These are phyloP conservation scores for Stictocephala bisonia DNA, from an alignment of 2,888 invertebrate genomes.

Conservation along the genomic window DNA sequence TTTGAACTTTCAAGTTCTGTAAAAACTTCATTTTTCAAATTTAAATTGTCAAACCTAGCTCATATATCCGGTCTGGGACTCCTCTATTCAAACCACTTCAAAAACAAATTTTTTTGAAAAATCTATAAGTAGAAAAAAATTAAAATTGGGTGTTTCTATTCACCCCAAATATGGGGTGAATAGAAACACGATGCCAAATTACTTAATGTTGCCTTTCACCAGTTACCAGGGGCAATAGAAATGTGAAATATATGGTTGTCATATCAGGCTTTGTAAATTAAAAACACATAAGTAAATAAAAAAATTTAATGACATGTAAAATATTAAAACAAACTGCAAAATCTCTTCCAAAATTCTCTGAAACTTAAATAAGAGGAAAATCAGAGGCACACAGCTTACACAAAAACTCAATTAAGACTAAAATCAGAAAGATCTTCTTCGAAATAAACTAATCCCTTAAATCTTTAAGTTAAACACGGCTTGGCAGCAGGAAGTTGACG, in stretches of 20 bases:
- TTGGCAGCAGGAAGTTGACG: conserved; percentile 16
- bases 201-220: background rate
- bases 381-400: conserved; percentile 11
- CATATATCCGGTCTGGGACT: conserved; percentile 32
- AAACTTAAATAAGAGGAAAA: background rate
- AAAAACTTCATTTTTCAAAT: background rate
- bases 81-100: background rate
- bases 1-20: background rate
- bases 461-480: conserved; percentile 11
- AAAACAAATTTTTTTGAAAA: background rate
- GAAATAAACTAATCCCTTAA: conserved; percentile 19
- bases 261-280: conserved; percentile 5
- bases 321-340: background rate
- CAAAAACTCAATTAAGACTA: conserved; percentile 1
- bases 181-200: conserved; percentile 33
- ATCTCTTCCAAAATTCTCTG: background rate
- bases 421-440: conserved; percentile 16
- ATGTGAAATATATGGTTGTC: conserved; percentile 7
- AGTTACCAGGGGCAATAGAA: conserved; percentile 19
- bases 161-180: conserved; percentile 35
- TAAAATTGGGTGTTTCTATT: conserved; percentile 38
- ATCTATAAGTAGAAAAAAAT: background rate
- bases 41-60: background rate
- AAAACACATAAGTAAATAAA: background rate
- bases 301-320: conserved; percentile 4